Evolutionary conservation across 1,140 invertebrate genomes (phyloP).

Genomic region (Drosophila asahinai): DNA sequence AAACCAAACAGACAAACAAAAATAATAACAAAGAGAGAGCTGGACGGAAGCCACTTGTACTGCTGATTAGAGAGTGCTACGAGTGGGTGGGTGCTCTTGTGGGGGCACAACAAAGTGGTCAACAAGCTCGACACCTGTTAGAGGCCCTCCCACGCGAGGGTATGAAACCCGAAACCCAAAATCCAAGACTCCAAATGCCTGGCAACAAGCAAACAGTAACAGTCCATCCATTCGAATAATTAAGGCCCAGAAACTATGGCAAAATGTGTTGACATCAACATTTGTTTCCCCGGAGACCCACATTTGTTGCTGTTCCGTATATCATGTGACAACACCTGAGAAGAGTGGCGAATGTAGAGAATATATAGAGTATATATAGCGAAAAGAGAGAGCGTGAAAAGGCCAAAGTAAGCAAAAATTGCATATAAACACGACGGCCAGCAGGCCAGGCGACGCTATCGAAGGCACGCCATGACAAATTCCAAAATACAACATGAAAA

Average conservation of each 20-base stretch:
- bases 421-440: constrained; percentile 46
- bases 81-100: constrained; percentile 9
- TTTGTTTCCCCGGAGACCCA: constrained; percentile 17
- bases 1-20: constrained; percentile 14
- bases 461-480: constrained; percentile 38
- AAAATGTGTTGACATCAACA: constrained; percentile 34
- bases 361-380: background rate
- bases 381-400: constrained; percentile 30
- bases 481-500: constrained; percentile 33
- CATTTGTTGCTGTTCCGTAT: constrained; percentile 1
- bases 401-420: constrained; percentile 38
- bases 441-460: constrained; percentile 31
- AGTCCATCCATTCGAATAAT: constrained; percentile 19
- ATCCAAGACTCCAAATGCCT: constrained; percentile 17
- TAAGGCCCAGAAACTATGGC: constrained; percentile 26
- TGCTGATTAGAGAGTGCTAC: constrained; percentile 41
- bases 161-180: background rate
- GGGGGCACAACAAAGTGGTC: constrained; percentile 25
- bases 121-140: constrained; percentile 39
- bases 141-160: background rate
- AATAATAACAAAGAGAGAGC: constrained; percentile 24
- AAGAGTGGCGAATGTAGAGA: constrained; percentile 19
- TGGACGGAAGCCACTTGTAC: constrained; percentile 32
- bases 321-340: constrained; percentile 40
- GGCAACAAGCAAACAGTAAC: constrained; percentile 22